Conservation (phyloP, 2,797 vertebrate species). For the Pipistrellus pygmaeus region DNA sequence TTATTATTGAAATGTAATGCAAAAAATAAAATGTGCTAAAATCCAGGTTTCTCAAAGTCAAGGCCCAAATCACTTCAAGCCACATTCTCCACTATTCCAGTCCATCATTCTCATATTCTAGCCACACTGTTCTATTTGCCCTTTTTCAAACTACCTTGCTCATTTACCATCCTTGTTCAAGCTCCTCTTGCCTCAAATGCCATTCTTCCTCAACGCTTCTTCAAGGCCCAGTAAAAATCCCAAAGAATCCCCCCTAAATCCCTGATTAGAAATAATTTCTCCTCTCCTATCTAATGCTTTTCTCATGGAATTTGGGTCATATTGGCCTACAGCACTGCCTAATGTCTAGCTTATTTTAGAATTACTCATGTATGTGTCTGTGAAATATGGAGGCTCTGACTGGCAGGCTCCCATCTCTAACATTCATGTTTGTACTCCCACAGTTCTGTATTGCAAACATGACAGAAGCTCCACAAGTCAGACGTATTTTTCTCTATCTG, state of each 20-base stretch:
- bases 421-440: not conserved
- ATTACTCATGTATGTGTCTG: not conserved
- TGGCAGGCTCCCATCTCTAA: not conserved
- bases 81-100: not conserved
- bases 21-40: conserved; percentile 58
- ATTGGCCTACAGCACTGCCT: not conserved
- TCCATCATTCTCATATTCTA: not conserved
- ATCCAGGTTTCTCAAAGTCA: conserved; percentile 32
- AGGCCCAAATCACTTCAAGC: not conserved
- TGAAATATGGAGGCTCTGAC: not conserved
- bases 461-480: conserved; percentile 2
- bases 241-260: conserved; percentile 8
- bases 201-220: not conserved
- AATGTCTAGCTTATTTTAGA: conserved; percentile 11
- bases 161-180: not conserved
- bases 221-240: conserved; percentile 18
- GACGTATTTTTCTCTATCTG: not conserved
- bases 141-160: not conserved
- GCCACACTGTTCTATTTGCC: not conserved
- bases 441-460: not conserved
- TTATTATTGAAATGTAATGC: not conserved
- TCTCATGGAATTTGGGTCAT: not conserved
- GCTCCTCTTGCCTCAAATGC: not conserved
- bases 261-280: not conserved
- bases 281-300: not conserved